Evolutionary conservation across 2,888 invertebrate genomes (phyloP).

Genomic region (Epinotia nisella): DNA sequence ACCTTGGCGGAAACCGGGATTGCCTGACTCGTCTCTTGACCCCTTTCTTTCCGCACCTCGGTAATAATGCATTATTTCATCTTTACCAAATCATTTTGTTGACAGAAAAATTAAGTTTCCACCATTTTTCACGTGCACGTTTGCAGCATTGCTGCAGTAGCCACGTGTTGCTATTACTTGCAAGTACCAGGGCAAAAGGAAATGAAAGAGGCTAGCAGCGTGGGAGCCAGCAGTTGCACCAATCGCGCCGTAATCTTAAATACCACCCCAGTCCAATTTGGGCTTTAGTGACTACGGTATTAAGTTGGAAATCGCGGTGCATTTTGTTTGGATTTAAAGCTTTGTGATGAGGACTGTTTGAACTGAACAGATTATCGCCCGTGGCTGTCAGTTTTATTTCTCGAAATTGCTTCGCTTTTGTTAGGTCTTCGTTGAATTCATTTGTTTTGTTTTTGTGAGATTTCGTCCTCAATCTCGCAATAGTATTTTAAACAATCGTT

Average conservation of each 20-base stretch:
- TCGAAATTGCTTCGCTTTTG: slow-evolving; percentile 26
- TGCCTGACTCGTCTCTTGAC: no score
- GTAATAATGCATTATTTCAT: no score
- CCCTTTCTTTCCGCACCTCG: no score
- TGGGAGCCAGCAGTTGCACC: slow-evolving; percentile 19
- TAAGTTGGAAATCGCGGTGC: background rate
- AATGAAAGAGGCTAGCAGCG: slow-evolving; percentile 3
- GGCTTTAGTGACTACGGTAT: background rate
- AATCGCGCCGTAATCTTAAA: slow-evolving; percentile 7
- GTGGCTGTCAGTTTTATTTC: slow-evolving; percentile 27
- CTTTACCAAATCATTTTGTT: no score
- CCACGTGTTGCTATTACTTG: slow-evolving; percentile 18
- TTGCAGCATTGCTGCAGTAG: slow-evolving; percentile 17
- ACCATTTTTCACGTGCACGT: background rate
- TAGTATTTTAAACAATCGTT: no score
- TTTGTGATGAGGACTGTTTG: background rate
- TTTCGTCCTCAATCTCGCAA: background rate
- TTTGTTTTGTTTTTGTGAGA: background rate
- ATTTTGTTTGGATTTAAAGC: background rate
- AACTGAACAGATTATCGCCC: slow-evolving; percentile 26
- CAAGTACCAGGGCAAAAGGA: slow-evolving; percentile 10
- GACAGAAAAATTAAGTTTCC: no score
- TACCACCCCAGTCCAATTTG: background rate
- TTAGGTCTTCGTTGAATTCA: slow-evolving; percentile 12
- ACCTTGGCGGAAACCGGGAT: no score